Evolutionary conservation across 92 coral and sea anemone species (phyloP).

Genomic region (Epizoanthus stellaris): DNA sequence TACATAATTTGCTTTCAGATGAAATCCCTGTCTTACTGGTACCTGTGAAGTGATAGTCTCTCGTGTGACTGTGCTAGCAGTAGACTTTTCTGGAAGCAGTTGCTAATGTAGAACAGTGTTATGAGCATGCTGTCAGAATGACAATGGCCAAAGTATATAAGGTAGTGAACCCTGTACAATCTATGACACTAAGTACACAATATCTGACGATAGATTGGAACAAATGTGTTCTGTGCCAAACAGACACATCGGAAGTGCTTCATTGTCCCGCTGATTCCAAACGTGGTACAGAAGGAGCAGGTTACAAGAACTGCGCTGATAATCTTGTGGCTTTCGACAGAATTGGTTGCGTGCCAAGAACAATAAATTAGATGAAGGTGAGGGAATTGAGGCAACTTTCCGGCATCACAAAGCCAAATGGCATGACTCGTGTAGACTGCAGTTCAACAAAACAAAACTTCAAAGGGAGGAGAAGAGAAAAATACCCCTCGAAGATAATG

Average conservation of each 20-base stretch:
- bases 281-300: constrained; percentile 44
- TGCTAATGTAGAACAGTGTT: too few species aligned
- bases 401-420: constrained; percentile 56
- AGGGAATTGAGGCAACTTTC: constrained; percentile 63
- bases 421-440: constrained; percentile 65
- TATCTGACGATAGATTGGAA: constrained; percentile 46
- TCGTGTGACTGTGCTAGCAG: too few species aligned
- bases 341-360: too few species aligned
- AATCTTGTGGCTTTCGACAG: constrained; percentile 25
- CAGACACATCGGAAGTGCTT: constrained; percentile 52
- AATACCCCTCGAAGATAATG: not conserved
- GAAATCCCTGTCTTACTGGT: too few species aligned
- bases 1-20: too few species aligned
- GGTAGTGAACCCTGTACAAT: constrained; percentile 35
- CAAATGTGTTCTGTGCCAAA: constrained; percentile 60
- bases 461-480: constrained; percentile 61
- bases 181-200: constrained; percentile 6
- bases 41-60: too few species aligned
- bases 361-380: constrained; percentile 35
- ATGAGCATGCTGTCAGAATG: too few species aligned
- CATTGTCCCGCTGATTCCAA: constrained; percentile 57
- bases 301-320: constrained; percentile 45
- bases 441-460: constrained; percentile 68
- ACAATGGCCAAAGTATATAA: constrained; percentile 28
- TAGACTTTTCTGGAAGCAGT: too few species aligned